These are phyloP conservation scores for Crocidura indochinensis DNA, from an alignment of 2,797 vertebrate genomes.

Conservation along the genomic window DNA sequence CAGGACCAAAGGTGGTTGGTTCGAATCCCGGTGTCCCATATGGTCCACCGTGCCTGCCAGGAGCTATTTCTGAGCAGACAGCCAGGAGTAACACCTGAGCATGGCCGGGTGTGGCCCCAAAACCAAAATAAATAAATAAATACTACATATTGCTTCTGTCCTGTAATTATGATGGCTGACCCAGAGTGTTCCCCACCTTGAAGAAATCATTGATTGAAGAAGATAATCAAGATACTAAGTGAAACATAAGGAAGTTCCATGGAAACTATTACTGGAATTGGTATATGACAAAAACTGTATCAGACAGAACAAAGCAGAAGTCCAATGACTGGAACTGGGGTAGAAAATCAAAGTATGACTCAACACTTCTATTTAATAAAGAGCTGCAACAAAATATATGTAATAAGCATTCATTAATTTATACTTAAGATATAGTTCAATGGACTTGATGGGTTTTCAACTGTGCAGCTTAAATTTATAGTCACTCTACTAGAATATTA, in stretches of 20 bases:
- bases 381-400: neutral
- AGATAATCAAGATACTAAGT: neutral
- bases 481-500: neutral
- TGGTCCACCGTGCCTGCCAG: too few species aligned
- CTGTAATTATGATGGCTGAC: neutral
- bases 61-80: too few species aligned
- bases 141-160: neutral
- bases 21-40: too few species aligned
- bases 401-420: neutral
- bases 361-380: slow-evolving; percentile 56
- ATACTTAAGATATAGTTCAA: neutral
- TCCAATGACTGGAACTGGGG: slow-evolving; percentile 20
- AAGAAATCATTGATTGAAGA: neutral
- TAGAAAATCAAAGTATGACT: neutral
- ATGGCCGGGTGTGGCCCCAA: too few species aligned
- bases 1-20: too few species aligned
- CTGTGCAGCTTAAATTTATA: slow-evolving; percentile 41
- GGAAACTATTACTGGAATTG: slow-evolving; percentile 59
- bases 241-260: neutral
- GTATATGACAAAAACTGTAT: slow-evolving; percentile 13
- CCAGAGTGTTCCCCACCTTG: neutral
- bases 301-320: slow-evolving; percentile 69
- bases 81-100: too few species aligned
- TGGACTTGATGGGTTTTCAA: slow-evolving; percentile 55
- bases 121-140: too few species aligned